Evolutionary conservation across 2,888 invertebrate genomes (phyloP).

Genomic region (Euproctis similis): DNA sequence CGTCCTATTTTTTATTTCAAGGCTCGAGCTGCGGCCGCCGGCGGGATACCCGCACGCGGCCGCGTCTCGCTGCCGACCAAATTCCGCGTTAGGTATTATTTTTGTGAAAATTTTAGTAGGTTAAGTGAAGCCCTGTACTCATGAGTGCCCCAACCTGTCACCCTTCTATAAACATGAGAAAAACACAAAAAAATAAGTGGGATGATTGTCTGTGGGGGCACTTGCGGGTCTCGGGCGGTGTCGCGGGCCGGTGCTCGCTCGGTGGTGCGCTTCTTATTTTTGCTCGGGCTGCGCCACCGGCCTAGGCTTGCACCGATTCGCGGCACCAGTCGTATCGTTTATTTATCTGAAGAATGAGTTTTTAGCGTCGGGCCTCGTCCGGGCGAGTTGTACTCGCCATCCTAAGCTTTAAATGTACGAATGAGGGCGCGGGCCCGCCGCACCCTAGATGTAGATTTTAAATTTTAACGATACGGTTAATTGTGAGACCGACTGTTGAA

Average conservation of each 20-base stretch:
- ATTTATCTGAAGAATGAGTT: constrained; percentile 69
- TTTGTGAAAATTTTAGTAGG: constrained; percentile 74
- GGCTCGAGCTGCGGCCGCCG: constrained; percentile 41
- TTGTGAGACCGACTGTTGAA: constrained; percentile 55
- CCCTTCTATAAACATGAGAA: constrained; percentile 47
- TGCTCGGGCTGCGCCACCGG: constrained; percentile 18
- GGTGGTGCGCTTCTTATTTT: constrained; percentile 24
- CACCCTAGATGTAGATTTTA: constrained; percentile 57
- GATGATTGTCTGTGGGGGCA: constrained; percentile 20
- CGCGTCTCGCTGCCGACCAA: constrained; percentile 48
- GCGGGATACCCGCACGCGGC: constrained; percentile 53
- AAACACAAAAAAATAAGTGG: constrained; percentile 58
- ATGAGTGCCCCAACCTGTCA: constrained; percentile 28
- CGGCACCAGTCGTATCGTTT: constrained; percentile 27
- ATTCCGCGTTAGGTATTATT: constrained; percentile 75
- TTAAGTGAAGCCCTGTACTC: constrained; percentile 49
- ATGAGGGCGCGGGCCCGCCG: constrained; percentile 20
- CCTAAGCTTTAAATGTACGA: constrained; percentile 24
- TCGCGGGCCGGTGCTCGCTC: constrained; percentile 25
- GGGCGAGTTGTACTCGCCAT: constrained; percentile 23
- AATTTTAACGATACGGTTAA: constrained; percentile 61
- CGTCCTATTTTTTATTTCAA: constrained; percentile 70
- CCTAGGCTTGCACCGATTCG: constrained; percentile 21
- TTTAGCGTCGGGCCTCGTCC: constrained; percentile 30
- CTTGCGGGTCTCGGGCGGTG: constrained; percentile 26